Percentiles rank a stretch among this genome's conserved stretches.
These are phyloP conservation scores for Australoheros facetus DNA, from an alignment of 2,797 vertebrate genomes.

Conservation along the genomic window DNA sequence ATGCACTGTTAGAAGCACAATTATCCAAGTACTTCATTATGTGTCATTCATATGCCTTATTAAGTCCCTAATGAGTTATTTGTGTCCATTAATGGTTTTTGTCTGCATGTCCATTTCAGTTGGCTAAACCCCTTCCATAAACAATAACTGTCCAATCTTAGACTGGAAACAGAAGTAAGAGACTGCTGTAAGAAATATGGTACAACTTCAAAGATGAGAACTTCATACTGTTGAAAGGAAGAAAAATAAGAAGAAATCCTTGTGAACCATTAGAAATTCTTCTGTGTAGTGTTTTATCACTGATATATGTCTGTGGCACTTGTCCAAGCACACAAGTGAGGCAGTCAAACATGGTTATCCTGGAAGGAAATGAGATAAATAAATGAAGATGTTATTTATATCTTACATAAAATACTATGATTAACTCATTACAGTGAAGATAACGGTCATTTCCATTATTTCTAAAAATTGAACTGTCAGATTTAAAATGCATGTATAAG, in stretches of 20 bases:
- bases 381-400: neutral
- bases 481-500: neutral
- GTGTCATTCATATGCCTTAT: neutral
- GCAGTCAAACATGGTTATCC: neutral
- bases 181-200: neutral
- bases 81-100: conserved; percentile 5
- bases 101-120: neutral
- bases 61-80: neutral
- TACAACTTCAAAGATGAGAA: neutral
- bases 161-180: neutral
- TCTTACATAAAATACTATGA: neutral
- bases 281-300: neutral
- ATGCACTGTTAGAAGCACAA: neutral
- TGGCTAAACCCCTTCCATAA: neutral
- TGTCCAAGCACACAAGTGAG: neutral
- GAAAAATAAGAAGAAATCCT: neutral
- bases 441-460: too few species aligned
- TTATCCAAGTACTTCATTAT: neutral
- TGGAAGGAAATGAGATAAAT: neutral
- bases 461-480: too few species aligned
- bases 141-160: neutral
- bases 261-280: neutral
- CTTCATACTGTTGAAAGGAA: neutral
- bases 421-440: neutral
- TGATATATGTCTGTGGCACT: neutral